Conservation (phyloP, 2,797 vertebrate species). For the Phoebastria nigripes region DNA sequence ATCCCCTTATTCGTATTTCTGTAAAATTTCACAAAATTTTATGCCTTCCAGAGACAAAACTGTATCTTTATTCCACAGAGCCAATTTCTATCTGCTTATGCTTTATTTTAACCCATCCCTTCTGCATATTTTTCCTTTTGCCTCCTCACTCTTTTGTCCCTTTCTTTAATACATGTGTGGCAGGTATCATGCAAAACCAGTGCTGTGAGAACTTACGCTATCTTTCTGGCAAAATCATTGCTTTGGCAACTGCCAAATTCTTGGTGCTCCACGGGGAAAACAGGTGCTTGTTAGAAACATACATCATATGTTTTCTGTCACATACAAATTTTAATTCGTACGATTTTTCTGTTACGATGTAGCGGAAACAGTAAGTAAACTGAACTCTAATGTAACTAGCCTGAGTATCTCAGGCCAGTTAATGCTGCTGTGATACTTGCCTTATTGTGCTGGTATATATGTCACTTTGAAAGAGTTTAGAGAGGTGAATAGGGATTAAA, state of each 20-base stretch:
- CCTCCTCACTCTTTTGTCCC: not conserved
- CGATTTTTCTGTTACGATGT: not conserved
- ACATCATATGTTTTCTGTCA: not conserved
- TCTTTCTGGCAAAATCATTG: not conserved
- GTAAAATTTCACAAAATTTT: not conserved
- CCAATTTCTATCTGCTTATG: not conserved
- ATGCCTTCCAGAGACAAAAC: not conserved
- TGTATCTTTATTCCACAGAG: not conserved
- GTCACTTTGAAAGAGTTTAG: not conserved
- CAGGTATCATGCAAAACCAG: not conserved
- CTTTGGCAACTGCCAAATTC: not conserved
- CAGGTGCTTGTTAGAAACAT: not conserved
- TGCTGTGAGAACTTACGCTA: not conserved
- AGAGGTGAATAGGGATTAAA: not conserved
- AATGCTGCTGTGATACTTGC: not conserved
- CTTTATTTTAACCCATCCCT: not conserved
- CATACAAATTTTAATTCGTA: not conserved
- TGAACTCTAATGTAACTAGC: not conserved
- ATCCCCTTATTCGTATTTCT: not conserved
- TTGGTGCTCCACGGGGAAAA: not conserved
- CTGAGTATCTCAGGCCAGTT: not conserved
- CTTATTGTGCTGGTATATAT: not conserved
- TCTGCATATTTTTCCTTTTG: not conserved
- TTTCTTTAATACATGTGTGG: not conserved
- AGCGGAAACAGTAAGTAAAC: not conserved